phyloP scores from a whole-genome alignment of 2,113 vertebrate species.

The Xiphorhynchus elegans region DNA sequence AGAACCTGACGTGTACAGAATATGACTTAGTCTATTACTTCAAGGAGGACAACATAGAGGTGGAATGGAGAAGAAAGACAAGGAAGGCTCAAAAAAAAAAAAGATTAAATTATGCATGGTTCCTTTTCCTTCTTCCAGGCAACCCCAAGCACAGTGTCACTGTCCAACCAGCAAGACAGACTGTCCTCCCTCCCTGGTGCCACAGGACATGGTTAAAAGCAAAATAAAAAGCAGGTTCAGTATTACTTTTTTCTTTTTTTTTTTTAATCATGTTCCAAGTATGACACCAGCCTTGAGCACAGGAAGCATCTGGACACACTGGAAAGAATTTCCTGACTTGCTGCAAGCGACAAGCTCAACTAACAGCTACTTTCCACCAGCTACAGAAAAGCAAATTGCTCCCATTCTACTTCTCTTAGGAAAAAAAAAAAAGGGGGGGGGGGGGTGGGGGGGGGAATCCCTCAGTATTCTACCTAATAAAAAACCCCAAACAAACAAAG shows the following conservation, averaged over 20 bases:
- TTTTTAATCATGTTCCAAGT: not conserved
- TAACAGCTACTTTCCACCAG: not conserved
- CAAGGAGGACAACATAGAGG: not conserved
- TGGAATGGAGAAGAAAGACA: not conserved
- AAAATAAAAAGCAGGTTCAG: not conserved
- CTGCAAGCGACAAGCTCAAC: not conserved
- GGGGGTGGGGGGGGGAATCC: no score
- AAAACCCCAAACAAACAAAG: not conserved
- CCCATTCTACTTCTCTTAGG: not conserved
- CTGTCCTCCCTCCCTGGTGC: not conserved
- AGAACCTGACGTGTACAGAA: not conserved
- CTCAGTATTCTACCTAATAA: not conserved
- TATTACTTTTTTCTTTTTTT: not conserved
- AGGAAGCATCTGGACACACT: constrained; percentile 59
- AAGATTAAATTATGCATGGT: not conserved
- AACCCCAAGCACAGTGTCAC: not conserved
- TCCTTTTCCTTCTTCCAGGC: not conserved
- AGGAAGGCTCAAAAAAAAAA: not conserved
- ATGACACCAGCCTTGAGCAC: constrained; percentile 25
- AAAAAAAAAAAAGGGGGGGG: no score
- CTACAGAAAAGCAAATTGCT: not conserved
- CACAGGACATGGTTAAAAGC: not conserved
- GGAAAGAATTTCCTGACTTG: constrained; percentile 47
- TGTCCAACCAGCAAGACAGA: not conserved
- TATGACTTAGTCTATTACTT: not conserved